phyloP scores from a whole-genome alignment of 1,140 invertebrate genomes.

The Philopotamus ludificatus region DNA sequence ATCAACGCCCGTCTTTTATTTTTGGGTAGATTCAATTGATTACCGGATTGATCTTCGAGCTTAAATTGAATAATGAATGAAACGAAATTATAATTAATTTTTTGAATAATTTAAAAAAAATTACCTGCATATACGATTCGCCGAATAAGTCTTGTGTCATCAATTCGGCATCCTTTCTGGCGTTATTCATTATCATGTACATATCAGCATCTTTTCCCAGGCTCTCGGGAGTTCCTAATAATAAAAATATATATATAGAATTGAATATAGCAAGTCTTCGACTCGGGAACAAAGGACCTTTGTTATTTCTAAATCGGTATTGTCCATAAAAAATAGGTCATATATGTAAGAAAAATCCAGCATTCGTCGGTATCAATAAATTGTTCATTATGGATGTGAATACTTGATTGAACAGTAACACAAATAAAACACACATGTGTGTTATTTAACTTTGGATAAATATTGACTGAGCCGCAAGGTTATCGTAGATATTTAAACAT shows the following conservation, averaged over 20 bases:
- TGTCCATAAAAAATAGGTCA: no score
- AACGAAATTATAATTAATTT: not conserved
- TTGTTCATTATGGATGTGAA: constrained; percentile 1
- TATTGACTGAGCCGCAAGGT: no score
- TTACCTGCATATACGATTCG: constrained; percentile 14
- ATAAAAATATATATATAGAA: not conserved
- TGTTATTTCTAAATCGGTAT: no score
- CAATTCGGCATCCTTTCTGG: constrained; percentile 57
- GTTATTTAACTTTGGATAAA: no score
- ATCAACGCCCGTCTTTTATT: constrained; percentile 67
- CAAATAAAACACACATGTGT: no score
- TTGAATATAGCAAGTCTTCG: no score
- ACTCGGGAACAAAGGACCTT: no score
- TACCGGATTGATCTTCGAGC: constrained; percentile 77
- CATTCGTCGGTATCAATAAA: no score
- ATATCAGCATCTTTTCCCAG: constrained; percentile 48
- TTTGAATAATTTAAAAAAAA: constrained; percentile 6
- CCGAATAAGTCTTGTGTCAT: constrained; percentile 45
- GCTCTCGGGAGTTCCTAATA: constrained; percentile 46
- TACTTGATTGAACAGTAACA: constrained; percentile 28
- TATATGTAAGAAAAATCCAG: no score
- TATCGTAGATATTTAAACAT: no score
- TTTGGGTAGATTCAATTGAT: constrained; percentile 65
- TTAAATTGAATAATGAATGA: constrained; percentile 47
- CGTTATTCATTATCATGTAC: constrained; percentile 55